Base-by-base conservation (phyloP, 1,140 invertebrate species). In the Drosophila yakuba region DNA sequence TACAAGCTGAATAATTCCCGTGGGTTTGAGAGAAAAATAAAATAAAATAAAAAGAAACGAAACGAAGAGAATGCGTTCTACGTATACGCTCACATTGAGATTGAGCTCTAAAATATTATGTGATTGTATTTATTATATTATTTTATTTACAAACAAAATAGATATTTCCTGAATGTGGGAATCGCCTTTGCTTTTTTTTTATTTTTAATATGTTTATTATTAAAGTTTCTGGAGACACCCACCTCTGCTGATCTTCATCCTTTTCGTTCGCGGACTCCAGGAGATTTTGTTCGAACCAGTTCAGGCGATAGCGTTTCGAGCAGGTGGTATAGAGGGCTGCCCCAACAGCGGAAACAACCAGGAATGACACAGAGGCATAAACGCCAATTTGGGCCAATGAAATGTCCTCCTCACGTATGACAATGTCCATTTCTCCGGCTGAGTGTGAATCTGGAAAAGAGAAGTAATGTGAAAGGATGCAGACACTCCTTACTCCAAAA, bases 221-320 rank as follows among this genome's bases (percentile, higher is more conserved):
- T 32, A 1, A 32, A 7, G 28, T 8, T 32, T 32, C 4, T 25
- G 4, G 2, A 7, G 32, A 39, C 17, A n/a, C 20, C 2, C 12
- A 91, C 90, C 91, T 93, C 43, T 92, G 84, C 14, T 80, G 78
- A 43, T 92, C 83, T 32, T 93, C 92, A 51, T 80, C 90, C 72
- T 89, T 91, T 36, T 92, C 91, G 36, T 84, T 93, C 12, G 93
- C 93, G 7, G 92, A 91, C 62, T 94, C 93, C 0, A 94, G 67
- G 2, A 94, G 71, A 76, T 93, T 94, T 51, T 93, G 93, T 72
- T 94, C 93, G 63, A 93, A 94, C 93, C 93, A 94, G 75, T 94
- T 94, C 6, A 94, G 84, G n/a, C 92, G 91, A 66, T 93, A 93
- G 28, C 92, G 90, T n/a, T 90, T 91, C 4, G 93, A 92, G 73